Base-by-base conservation (phyloP, 2,797 vertebrate genomes). In the Orientallactaga sibirica region DNA sequence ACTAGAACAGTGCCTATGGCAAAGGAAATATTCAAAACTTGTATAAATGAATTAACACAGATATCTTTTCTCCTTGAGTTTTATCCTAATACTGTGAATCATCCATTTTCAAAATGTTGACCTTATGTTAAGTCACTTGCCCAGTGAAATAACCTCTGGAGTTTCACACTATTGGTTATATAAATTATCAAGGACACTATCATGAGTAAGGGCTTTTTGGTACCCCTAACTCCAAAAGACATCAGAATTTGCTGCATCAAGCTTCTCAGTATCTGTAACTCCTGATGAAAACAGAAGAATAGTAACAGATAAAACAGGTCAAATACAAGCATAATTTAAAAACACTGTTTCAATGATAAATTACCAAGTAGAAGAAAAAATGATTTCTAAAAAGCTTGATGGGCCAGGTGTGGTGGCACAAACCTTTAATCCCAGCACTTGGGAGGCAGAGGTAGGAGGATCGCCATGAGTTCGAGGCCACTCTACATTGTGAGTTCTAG, bases 351-450 rank as follows among this genome's bases (percentile, higher is more conserved):
- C 25, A 91, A 94, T 33, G 24, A 77, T 52, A 91, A 78, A 92
- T 88, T 66, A 92, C 25, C 48, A 83, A 95, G 80, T 76, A 89
- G 4, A 48, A 71, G 27, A 93, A n/a, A 5, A 91, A 94, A 95
- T 84, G 67, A 89, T 61, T 95, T 90, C 67, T 85, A 91, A 94
- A 91, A 95, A 67, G 74, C 12, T 7, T 70, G 78, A 89, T 85
- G 76, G 41, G 3, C 33, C 33, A 37, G 33, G 33, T 37, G 33
- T 37, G 33, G 33, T 37, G 33, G 33, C 33, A 37, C 33, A 37
- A 37, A 37, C 33, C 33, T 37, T 37, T 37, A 37, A 37, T 37
- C 33, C 33, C 33, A 37, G 33, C 33, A 37, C 33, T 37, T 37
- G 33, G 33, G 33, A 37, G 33, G 33, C 33, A 37, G 33, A 37